Percentiles rank a stretch among this genome's conserved stretches.
Evolutionary conservation across 2,888 invertebrate species (phyloP).

Genomic region (Oscheius sp.): DNA sequence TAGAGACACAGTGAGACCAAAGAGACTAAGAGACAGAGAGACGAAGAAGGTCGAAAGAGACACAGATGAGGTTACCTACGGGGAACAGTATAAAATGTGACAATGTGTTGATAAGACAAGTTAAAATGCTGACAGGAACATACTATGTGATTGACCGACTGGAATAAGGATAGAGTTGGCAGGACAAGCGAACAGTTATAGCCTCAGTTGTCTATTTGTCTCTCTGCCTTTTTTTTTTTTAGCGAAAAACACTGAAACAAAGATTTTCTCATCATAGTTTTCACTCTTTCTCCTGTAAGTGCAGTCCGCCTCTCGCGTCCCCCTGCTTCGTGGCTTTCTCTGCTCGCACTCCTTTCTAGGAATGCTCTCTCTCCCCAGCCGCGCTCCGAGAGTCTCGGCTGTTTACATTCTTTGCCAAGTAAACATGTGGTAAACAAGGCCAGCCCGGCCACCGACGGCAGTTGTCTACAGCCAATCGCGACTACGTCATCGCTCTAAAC

Average conservation of each 20-base stretch:
- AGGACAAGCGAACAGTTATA: too few relatives aligned
- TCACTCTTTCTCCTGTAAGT: neutral
- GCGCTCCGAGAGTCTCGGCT: conserved; percentile 30
- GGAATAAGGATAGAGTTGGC: too few relatives aligned
- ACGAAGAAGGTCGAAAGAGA: neutral
- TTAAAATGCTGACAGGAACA: too few relatives aligned
- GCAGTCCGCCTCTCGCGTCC: neutral
- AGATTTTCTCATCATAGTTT: neutral
- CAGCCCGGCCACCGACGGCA: conserved; percentile 7
- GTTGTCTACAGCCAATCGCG: conserved; percentile 16
- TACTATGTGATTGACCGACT: too few relatives aligned
- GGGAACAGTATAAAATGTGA: too few relatives aligned
- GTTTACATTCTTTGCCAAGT: conserved; percentile 44
- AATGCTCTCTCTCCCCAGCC: neutral
- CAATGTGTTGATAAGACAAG: too few relatives aligned
- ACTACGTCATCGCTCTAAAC: neutral
- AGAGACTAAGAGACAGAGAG: neutral
- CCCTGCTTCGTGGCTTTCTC: too few relatives aligned
- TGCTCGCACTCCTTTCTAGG: too few relatives aligned
- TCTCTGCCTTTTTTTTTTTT: too few relatives aligned
- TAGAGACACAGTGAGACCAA: too few relatives aligned
- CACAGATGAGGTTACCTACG: too few relatives aligned
- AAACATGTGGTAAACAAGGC: conserved; percentile 48
- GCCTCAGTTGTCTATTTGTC: too few relatives aligned
- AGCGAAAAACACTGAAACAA: neutral